phyloP scores from a whole-genome alignment of 2,113 vertebrate species.

The Willisornis vidua region DNA sequence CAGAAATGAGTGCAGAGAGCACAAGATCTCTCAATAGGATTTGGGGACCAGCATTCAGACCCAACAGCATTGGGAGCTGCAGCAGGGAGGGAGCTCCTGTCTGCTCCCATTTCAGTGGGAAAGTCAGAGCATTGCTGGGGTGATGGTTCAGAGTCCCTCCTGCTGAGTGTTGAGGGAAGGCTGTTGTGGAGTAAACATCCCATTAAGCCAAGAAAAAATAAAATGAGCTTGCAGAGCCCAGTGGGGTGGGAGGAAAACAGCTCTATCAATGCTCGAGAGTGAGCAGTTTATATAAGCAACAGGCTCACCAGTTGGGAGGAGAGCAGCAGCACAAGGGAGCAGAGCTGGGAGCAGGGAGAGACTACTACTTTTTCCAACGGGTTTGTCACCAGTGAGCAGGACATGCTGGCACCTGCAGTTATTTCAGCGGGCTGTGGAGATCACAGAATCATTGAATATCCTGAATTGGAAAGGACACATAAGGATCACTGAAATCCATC shows the following conservation, averaged over 20 bases:
- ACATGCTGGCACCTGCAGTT: not conserved
- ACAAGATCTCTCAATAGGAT: not conserved
- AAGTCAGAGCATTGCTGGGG: not conserved
- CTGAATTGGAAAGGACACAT: not conserved
- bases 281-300: conserved; percentile 1
- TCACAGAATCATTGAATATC: not conserved
- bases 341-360: not conserved
- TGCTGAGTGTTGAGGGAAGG: not conserved
- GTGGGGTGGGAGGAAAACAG: conserved; percentile 34
- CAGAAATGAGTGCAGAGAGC: not conserved
- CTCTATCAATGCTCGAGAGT: not conserved
- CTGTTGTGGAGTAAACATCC: conserved; percentile 32
- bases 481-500: not conserved
- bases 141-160: not conserved
- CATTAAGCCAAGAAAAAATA: not conserved
- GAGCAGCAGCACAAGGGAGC: not conserved
- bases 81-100: fast-evolving
- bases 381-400: fast-evolving
- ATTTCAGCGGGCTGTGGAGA: not conserved
- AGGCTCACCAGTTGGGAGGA: not conserved
- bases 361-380: not conserved
- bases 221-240: not conserved
- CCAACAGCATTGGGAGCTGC: fast-evolving
- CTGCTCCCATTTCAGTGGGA: not conserved
- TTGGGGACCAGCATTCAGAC: not conserved